Conservation (phyloP, 2,797 vertebrate genomes). For the Trematomus bernacchii region DNA sequence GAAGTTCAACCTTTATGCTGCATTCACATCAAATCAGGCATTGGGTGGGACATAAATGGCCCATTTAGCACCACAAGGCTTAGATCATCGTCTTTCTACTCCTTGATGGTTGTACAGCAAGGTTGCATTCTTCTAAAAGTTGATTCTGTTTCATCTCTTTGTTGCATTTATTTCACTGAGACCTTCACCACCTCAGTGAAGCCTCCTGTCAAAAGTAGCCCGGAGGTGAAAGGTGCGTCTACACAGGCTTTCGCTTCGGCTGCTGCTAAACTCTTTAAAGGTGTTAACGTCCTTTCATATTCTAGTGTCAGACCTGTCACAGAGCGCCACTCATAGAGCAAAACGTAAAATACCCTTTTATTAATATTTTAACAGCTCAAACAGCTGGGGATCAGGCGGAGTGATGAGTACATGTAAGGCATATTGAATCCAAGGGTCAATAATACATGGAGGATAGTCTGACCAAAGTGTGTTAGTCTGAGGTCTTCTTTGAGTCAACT, state of each 20-base stretch:
- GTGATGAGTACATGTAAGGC: conserved; percentile 37
- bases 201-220: conserved; percentile 31
- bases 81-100: too few species aligned
- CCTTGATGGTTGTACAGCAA: too few species aligned
- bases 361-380: conserved; percentile 64
- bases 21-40: too few species aligned
- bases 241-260: conserved; percentile 9
- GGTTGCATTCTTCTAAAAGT: too few species aligned
- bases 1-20: neutral
- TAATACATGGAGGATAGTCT: conserved; percentile 8
- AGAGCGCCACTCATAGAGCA: conserved; percentile 5
- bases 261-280: conserved; percentile 50
- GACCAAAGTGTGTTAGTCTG: conserved; percentile 1
- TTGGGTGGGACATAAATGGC: too few species aligned
- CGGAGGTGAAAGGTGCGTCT: conserved; percentile 42
- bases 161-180: too few species aligned
- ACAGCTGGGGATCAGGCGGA: conserved; percentile 36
- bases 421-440: conserved; percentile 44
- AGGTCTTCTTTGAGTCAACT: conserved; percentile 47
- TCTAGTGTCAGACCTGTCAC: conserved; percentile 54
- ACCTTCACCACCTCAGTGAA: neutral
- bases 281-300: conserved; percentile 34
- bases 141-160: too few species aligned
- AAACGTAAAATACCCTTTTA: conserved; percentile 18
- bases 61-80: too few species aligned